phyloP scores from a whole-genome alignment of 1,140 invertebrate species.

The Carposina sasakii region DNA sequence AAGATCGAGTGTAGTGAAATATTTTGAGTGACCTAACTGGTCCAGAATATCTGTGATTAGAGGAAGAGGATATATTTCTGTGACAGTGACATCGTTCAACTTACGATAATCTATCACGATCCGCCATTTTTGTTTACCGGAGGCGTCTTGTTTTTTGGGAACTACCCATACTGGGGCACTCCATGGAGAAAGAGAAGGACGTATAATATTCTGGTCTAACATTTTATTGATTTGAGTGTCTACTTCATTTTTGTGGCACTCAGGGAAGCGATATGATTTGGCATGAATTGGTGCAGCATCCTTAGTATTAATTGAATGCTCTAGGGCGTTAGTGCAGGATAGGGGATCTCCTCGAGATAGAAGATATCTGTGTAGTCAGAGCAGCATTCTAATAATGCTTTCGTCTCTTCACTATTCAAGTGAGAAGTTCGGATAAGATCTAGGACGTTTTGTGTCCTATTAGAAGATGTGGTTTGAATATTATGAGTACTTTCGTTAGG shows the following conservation, averaged over 20 bases:
- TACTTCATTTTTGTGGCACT: slow-evolving; percentile 25
- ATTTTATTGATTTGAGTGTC: slow-evolving; percentile 6
- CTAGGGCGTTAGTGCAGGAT: slow-evolving; percentile 19
- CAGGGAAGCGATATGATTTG: slow-evolving; percentile 46
- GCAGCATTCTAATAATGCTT: slow-evolving; percentile 14
- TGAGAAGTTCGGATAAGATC: background rate
- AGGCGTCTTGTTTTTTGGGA: slow-evolving; percentile 8
- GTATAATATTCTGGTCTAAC: slow-evolving; percentile 1
- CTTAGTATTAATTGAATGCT: slow-evolving; percentile 13
- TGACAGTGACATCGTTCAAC: background rate
- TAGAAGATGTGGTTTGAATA: background rate
- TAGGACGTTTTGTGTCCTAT: background rate
- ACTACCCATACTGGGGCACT: slow-evolving; percentile 5
- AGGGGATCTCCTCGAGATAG: slow-evolving; percentile 24
- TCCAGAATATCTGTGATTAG: background rate
- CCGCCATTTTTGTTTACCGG: slow-evolving; percentile 14
- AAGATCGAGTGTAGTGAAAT: background rate
- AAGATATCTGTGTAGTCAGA: slow-evolving; percentile 26
- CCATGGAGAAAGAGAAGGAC: slow-evolving; percentile 1
- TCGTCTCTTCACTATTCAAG: background rate
- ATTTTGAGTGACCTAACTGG: background rate
- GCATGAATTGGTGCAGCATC: slow-evolving; percentile 11
- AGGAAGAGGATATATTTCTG: background rate
- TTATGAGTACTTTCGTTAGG: background rate
- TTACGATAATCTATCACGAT: slow-evolving; percentile 22